Conservation (phyloP, 2,888 invertebrate species). For the Aphodius sticticus region DNA sequence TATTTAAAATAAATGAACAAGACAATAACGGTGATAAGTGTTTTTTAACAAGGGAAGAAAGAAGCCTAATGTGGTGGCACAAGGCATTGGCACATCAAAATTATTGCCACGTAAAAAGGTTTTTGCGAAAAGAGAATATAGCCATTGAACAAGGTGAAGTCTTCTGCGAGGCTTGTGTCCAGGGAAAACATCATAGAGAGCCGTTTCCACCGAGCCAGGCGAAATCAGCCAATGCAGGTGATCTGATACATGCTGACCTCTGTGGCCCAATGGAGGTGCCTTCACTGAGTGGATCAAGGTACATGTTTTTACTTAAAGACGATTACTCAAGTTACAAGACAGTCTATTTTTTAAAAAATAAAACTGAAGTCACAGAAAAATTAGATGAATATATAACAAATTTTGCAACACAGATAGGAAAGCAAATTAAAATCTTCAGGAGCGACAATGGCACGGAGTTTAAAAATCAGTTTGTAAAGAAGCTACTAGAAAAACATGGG, state of each 20-base stretch:
- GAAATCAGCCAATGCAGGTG: neutral
- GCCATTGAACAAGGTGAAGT: constrained; percentile 29
- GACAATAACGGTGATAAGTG: constrained; percentile 16
- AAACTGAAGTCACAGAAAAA: constrained; percentile 37
- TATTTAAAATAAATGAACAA: too few species aligned
- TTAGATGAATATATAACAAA: constrained; percentile 42
- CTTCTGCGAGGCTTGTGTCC: neutral
- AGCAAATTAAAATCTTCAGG: constrained; percentile 44
- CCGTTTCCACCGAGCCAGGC: constrained; percentile 7
- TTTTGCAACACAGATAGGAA: constrained; percentile 46
- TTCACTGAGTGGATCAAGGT: constrained; percentile 27
- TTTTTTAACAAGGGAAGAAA: constrained; percentile 9
- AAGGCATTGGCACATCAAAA: constrained; percentile 27
- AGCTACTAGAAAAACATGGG: constrained; percentile 43
- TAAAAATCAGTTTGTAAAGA: constrained; percentile 42
- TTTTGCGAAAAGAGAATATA: neutral
- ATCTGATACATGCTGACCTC: constrained; percentile 25
- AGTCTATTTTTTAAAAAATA: constrained; percentile 42
- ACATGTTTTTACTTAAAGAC: constrained; percentile 41
- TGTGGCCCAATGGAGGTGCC: constrained; percentile 30
- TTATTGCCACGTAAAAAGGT: neutral
- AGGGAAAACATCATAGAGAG: constrained; percentile 9
- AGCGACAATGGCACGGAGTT: constrained; percentile 50
- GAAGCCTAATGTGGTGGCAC: constrained; percentile 32
- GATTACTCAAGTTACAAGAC: constrained; percentile 38